A percentile compares a stretch with the other conserved stretches of the same genome.
These are phyloP conservation scores for Corythaeola cristata DNA, from an alignment of 2,113 vertebrate species.

Conservation along the genomic window DNA sequence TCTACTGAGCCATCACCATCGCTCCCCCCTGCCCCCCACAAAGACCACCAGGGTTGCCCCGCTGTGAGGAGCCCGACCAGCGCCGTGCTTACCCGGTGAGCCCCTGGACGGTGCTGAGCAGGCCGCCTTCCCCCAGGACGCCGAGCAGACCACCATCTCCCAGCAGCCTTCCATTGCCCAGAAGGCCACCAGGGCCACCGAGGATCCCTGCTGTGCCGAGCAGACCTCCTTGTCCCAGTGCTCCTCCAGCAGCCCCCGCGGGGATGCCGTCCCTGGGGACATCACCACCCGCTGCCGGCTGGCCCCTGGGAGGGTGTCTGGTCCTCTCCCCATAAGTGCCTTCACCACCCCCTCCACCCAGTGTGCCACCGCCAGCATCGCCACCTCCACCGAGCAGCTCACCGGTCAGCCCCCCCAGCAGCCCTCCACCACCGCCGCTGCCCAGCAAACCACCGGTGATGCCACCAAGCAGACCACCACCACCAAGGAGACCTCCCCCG, in stretches of 20 bases:
- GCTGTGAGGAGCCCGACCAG: fast-evolving
- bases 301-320: neutral
- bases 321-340: fast-evolving
- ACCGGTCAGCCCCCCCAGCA: neutral
- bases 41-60: too few relatives aligned
- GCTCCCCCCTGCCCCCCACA: neutral
- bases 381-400: neutral
- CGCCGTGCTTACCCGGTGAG: constrained; percentile 65
- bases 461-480: constrained; percentile 53
- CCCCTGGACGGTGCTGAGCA: constrained; percentile 68
- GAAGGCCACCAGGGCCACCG: constrained; percentile 33
- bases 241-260: neutral
- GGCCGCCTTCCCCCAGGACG: constrained; percentile 63
- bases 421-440: neutral
- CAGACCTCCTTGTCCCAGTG: constrained; percentile 6
- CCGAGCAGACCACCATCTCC: constrained; percentile 63
- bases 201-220: constrained; percentile 30
- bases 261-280: constrained; percentile 16
- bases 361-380: neutral
- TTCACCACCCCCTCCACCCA: neutral
- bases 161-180: constrained; percentile 56
- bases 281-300: neutral
- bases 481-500: neutral
- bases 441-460: constrained; percentile 34
- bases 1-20: neutral